These are phyloP conservation scores for Passer domesticus DNA, from an alignment of 2,113 vertebrate species.

Conservation along the genomic window DNA sequence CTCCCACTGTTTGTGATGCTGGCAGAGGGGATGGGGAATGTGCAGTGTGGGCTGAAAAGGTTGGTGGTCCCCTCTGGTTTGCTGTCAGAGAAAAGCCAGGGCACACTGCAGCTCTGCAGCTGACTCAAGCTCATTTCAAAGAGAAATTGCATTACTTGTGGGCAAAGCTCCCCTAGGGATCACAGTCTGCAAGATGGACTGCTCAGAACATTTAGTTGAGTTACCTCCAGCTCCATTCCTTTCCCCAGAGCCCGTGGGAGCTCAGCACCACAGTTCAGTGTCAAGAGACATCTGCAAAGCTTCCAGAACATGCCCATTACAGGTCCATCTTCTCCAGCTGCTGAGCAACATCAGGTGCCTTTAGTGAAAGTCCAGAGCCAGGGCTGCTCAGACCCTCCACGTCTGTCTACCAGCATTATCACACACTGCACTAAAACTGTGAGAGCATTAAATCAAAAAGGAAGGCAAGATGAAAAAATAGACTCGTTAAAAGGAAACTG, in stretches of 20 bases:
- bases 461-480: not conserved
- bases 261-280: rapidly evolving
- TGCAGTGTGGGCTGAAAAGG: not conserved
- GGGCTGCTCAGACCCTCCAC: not conserved
- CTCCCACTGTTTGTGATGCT: not conserved
- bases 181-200: not conserved
- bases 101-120: not conserved
- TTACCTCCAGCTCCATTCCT: not conserved
- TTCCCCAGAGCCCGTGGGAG: rapidly evolving
- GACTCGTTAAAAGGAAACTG: not conserved
- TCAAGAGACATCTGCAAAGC: not conserved
- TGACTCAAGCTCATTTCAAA: not conserved
- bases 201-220: not conserved
- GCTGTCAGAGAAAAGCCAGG: not conserved
- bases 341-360: not conserved
- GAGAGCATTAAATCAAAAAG: not conserved
- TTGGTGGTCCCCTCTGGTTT: not conserved
- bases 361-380: not conserved
- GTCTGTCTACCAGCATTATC: not conserved
- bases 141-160: not conserved
- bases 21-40: not conserved
- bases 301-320: not conserved
- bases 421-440: not conserved
- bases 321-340: not conserved
- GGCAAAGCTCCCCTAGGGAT: not conserved